These are phyloP conservation scores for Sisyra nigra DNA, from an alignment of 2,888 invertebrate species.

Conservation along the genomic window DNA sequence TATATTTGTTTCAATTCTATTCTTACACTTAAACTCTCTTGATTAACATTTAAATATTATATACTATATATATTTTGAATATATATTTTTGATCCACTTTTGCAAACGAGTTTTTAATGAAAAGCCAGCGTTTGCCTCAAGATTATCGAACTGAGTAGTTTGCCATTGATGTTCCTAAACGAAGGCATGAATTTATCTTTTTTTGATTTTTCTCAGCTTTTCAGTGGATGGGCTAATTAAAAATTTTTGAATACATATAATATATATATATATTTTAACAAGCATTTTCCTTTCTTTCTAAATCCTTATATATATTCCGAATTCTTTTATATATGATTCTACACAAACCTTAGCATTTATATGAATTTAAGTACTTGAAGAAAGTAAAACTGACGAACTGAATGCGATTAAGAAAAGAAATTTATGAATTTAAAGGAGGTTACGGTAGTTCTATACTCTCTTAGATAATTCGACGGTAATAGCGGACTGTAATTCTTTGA, in stretches of 20 bases:
- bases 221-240: background rate
- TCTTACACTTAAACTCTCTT: no score
- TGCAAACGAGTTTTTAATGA: background rate
- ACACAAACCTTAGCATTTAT: constrained; percentile 1
- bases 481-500: constrained; percentile 7
- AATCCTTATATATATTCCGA: constrained; percentile 1
- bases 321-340: background rate
- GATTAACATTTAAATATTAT: no score
- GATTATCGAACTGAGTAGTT: background rate
- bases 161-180: constrained; percentile 7
- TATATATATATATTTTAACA: no score
- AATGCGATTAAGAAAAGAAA: constrained; percentile 1
- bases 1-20: no score
- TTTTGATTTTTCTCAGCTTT: background rate
- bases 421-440: constrained; percentile 4
- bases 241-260: background rate
- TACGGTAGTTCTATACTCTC: background rate
- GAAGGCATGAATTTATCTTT: background rate
- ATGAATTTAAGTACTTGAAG: background rate
- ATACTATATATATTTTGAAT: no score
- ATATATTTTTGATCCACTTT: no score
- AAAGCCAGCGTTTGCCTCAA: background rate
- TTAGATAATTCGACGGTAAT: constrained; percentile 6
- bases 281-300: background rate
- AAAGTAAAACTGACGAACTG: background rate